Base-by-base conservation (phyloP, 2,113 vertebrate genomes). In the Dromiciops gliroides region DNA sequence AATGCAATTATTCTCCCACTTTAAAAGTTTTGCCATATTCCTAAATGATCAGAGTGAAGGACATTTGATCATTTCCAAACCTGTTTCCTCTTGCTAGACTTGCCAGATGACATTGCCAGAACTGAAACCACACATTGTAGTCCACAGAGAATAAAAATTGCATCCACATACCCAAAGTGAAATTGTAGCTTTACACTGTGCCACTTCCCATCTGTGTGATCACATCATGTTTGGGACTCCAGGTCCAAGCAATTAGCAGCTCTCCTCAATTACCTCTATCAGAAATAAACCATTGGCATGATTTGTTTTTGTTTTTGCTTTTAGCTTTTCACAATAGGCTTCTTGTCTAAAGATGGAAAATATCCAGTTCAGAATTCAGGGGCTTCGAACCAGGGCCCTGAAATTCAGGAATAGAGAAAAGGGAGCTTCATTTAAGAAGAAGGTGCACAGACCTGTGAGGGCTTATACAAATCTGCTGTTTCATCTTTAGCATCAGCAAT, bases 181-280 rank as follows among this genome's bases (percentile, higher is more conserved):
- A 98, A 98, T 96, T 97, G 95, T 93, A 0, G 0, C 97, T 98
- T 98, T 98, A 98, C 97, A 96, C 94, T 97, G 94, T 98, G 96
- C 51, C 98, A 98, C 98, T 98, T 98, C 97, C 97, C 98, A 98
- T 98, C 95, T 98, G 97, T 95, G 94, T 96, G 96, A 95, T 93
- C 95, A 97, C 90, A 92, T 93, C 97, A 50, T 96, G 95, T 95
- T 51, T 96, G 95, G 52, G 95, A 96, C 92, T 97, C 94, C 96
- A 94, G 96, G 75, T 95, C 98, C 97, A 97, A 97, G 97, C 94
- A 97, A 97, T 97, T 98, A 98, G 90, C 96, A 97, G 52, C 92
- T 97, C 94, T 97, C 75, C 91, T 94, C 90, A 92, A 91, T n/a
- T n/a, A n/a, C 94, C 48, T 95, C 93, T 94, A 92, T 67, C 93